These are phyloP conservation scores for Coecobrya sp. DNA, from an alignment of 2,888 invertebrate species.

Conservation along the genomic window DNA sequence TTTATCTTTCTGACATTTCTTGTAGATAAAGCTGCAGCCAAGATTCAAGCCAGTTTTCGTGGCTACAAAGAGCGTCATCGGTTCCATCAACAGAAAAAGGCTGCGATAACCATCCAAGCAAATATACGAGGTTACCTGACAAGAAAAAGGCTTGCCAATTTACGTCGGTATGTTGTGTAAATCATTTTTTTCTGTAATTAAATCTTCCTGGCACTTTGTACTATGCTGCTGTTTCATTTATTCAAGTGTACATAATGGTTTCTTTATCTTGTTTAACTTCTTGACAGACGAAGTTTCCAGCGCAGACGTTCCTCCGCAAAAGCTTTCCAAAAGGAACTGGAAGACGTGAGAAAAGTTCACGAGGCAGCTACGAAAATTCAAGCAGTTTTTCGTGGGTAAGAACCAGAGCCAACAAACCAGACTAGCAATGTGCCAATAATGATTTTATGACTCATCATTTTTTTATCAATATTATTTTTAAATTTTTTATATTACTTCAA, in stretches of 20 bases:
- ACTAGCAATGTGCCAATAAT: conserved; percentile 18
- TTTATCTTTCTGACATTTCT: not conserved
- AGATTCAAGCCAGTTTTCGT: conserved; percentile 84
- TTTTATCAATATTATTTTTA: not conserved
- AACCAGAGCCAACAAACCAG: not conserved
- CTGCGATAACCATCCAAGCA: conserved; percentile 82
- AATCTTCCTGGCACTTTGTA: conserved; percentile 3
- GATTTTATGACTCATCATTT: not conserved
- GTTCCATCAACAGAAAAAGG: conserved; percentile 79
- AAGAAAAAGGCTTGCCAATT: conserved; percentile 83
- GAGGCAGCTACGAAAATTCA: conserved; percentile 85
- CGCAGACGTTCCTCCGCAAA: conserved; percentile 82
- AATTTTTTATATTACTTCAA: not conserved
- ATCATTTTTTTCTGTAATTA: not conserved
- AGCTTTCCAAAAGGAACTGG: conserved; percentile 74
- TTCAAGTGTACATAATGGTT: not conserved
- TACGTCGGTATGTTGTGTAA: conserved; percentile 74
- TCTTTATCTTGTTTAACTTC: not conserved
- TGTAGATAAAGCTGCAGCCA: conserved; percentile 81
- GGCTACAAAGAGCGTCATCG: conserved; percentile 80
- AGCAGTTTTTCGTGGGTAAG: conserved; percentile 84
- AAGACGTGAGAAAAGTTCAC: conserved; percentile 76
- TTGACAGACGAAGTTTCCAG: conserved; percentile 75
- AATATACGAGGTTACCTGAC: conserved; percentile 84
- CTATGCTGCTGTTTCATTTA: not conserved